Evolutionary conservation across 2,113 vertebrate genomes (phyloP).

Genomic region (Campylomormyrus tamandua): DNA sequence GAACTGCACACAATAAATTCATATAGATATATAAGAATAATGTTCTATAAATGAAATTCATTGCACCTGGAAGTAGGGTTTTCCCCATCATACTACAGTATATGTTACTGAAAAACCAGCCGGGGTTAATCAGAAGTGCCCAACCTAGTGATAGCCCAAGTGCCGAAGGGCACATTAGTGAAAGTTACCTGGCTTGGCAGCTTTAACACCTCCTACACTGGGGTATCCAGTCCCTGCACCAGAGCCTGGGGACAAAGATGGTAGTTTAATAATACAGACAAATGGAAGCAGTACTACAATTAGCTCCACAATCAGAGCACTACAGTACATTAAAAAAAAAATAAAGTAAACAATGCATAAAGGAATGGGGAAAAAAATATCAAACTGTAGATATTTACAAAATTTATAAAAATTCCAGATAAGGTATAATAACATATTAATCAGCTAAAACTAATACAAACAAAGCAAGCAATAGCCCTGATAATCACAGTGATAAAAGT

Average conservation of each 20-base stretch:
- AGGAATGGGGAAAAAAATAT: not conserved
- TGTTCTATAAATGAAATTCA: not conserved
- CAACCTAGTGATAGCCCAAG: not conserved
- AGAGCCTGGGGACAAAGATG: constrained; percentile 28
- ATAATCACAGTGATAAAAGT: not conserved
- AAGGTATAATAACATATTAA: not conserved
- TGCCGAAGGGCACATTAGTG: not conserved
- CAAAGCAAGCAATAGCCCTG: not conserved
- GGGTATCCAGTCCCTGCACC: constrained; percentile 35
- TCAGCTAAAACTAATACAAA: not conserved
- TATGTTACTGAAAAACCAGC: not conserved
- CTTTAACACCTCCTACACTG: constrained; percentile 43
- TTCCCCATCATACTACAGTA: not conserved
- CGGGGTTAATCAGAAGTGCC: not conserved
- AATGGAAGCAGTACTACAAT: not conserved
- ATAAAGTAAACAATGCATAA: not conserved
- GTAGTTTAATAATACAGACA: not conserved
- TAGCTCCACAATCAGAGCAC: not conserved
- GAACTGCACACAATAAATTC: not conserved
- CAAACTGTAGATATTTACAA: not conserved
- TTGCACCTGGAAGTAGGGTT: not conserved
- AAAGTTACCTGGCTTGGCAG: constrained; percentile 41
- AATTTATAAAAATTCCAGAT: not conserved
- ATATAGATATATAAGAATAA: not conserved
- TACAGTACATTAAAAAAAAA: not conserved